Evolutionary conservation across 2,888 invertebrate genomes (phyloP), one percentile per base, ranked within the genome.

Genomic region (Anodontia alba): DNA sequence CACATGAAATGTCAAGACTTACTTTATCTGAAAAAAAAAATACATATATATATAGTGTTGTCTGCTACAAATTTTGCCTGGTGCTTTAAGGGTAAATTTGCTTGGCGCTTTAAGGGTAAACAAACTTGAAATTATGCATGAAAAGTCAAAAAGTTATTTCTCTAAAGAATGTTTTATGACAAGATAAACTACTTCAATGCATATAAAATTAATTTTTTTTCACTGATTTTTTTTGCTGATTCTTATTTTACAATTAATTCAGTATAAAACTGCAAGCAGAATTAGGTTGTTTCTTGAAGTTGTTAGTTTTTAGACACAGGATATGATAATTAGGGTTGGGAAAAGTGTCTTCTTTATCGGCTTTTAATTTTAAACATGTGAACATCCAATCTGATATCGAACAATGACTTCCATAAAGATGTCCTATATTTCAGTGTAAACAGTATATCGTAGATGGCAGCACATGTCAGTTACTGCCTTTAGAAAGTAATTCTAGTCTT

Each of bases 401-500:
- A 62, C 62, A 62, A 62, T 10, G 23, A 10, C 62, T 33, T 20
- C 23, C 62, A 62, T 62, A 33, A 62, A 62, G 33, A 31, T 17
- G 62, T 62, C 62, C 62, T 33, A 62, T 62, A 62, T 62, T 62
- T 62, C 62, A 62, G 29, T 33, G 62, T 33, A 62, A 62, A 62
- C 54, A 20, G 15, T 33, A 1, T 17, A 2, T 31, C 33, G 33
- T 33, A 62, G 62, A 62, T 62, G 62, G 62, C 62, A 29, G 62
- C 3, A 62, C 33, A 33, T 62, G 62, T 62, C 62, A 62, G 62
- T 62, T 62, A 62, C 62, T 62, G 33, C 62, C 62, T 62, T n/a
- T 62, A 62, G 62, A 62, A 62, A 62, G 62, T 62, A 62, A 62
- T 62, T 62, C 62, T 33, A 62, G 62, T 62, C 62, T 62, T 62